These are phyloP conservation scores for Adineta ricciae DNA, from an alignment of 2,888 invertebrate species.

Conservation along the genomic window DNA sequence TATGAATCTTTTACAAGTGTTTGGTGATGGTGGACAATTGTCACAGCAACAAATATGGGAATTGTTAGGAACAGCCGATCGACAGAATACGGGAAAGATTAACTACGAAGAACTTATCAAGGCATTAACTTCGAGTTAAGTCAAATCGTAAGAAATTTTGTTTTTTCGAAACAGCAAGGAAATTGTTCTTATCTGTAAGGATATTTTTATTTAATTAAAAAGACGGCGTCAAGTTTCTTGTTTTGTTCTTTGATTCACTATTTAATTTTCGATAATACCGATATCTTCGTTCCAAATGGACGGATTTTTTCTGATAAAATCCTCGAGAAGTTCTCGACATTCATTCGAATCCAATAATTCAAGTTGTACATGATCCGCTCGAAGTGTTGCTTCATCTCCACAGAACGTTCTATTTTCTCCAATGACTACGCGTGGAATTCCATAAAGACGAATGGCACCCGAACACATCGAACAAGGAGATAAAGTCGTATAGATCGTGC, in stretches of 20 bases:
- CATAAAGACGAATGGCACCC: neutral
- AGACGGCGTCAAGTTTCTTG: too few relatives aligned
- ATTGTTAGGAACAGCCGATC: neutral
- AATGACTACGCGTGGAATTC: neutral
- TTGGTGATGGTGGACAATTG: neutral
- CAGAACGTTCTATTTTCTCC: conserved; percentile 10
- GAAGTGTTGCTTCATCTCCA: neutral
- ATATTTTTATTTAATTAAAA: too few relatives aligned
- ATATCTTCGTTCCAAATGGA: conserved; percentile 3
- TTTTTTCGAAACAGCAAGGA: too few relatives aligned
- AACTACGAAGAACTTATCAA: neutral
- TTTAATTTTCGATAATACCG: neutral
- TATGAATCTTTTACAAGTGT: neutral
- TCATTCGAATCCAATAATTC: neutral
- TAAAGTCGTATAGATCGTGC: neutral
- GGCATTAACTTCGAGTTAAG: neutral
- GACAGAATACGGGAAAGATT: neutral
- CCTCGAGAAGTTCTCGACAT: neutral
- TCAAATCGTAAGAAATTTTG: too few relatives aligned
- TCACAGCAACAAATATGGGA: neutral
- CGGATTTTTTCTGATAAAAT: neutral
- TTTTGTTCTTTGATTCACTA: neutral
- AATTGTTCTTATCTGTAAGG: too few relatives aligned
- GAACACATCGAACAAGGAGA: neutral
- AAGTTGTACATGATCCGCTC: neutral